Evolutionary conservation across 2,113 vertebrate species (phyloP), one percentile per base, ranked within the genome.

Genomic region (Tretioscincus oriximinensis): DNA sequence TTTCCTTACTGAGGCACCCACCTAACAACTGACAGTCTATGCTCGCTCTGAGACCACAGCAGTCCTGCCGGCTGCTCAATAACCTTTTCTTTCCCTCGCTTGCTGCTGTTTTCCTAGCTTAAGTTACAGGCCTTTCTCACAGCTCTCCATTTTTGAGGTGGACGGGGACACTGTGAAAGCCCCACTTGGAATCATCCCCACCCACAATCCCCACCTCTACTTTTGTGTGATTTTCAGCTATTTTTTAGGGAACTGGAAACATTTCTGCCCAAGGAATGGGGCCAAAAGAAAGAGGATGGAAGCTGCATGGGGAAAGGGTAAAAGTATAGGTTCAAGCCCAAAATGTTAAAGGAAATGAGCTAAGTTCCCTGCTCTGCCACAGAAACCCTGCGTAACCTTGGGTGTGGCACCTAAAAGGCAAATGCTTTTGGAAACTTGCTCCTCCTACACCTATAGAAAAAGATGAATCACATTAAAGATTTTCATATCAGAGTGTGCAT

Each of bases 21-120:
- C 85, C 87, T 86, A 92, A 92, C 92, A 93, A 92, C 92, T 86
- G 86, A 77, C 85, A 78, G 89, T 92, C 91, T 93, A 92, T 92
- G 85, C 86, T 87, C 89, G 61, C 83, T 70, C 63, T n/a, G 83
- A 8, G 76, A 93, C 92, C 91, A 90, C 91, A 92, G 91, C 88
- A 81, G 89, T 76, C 83, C 82, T 0, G 81, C 77, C 76, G 0
- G 78, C 73, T 26, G 35, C 82, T 92, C 90, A 92, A 92, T 92
- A 92, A 90, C 76, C 90, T 92, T 92, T 92, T 92, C 87, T 92
- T 91, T 89, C 64, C 88, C 66, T 73, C 41, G 29, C 67, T 82
- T 81, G 68, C 78, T 60, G 83, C 91, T 84, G 82, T 79, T 88
- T 84, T 54, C 26, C 5, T 2, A 60, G 81, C 83, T 92, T 88